Conservation (phyloP, 2,113 vertebrate species). For the Phasianus colchicus region DNA sequence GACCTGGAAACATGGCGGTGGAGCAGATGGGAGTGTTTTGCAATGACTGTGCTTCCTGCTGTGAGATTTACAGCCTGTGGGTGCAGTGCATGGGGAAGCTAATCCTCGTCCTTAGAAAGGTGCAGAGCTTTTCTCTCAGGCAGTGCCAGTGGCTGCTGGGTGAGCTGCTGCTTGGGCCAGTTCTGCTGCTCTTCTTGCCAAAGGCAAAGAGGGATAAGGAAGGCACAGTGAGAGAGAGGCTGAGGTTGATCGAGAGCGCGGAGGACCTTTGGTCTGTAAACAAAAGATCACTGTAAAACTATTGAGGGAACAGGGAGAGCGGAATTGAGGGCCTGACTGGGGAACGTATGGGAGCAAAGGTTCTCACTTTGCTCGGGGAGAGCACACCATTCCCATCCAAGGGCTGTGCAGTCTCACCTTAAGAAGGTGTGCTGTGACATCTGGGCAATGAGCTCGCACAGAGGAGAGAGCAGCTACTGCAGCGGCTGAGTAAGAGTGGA, state of each 20-base stretch:
- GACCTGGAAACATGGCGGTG: not conserved
- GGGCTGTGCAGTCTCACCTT: fast-evolving
- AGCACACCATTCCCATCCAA: not conserved
- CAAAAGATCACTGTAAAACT: not conserved
- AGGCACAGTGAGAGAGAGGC: not conserved
- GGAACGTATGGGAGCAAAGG: not conserved
- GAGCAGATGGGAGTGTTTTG: not conserved
- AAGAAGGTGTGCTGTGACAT: fast-evolving
- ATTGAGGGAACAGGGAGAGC: not conserved
- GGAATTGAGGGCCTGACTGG: not conserved
- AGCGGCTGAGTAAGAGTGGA: not conserved
- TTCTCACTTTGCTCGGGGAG: not conserved
- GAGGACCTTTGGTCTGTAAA: slow-evolving; percentile 63
- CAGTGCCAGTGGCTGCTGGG: not conserved
- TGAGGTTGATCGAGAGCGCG: fast-evolving
- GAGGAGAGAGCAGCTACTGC: not conserved
- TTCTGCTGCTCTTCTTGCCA: slow-evolving; percentile 40
- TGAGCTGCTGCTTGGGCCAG: not conserved
- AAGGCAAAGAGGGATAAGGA: slow-evolving; percentile 25
- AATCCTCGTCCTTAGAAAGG: not conserved
- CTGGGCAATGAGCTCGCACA: fast-evolving
- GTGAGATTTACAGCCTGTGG: fast-evolving
- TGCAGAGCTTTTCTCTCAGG: not conserved
- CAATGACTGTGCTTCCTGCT: not conserved
- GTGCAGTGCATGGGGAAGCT: not conserved